phyloP scores from a whole-genome alignment of 2,797 vertebrate genomes.

The Oryzias dopingdopingensis region DNA sequence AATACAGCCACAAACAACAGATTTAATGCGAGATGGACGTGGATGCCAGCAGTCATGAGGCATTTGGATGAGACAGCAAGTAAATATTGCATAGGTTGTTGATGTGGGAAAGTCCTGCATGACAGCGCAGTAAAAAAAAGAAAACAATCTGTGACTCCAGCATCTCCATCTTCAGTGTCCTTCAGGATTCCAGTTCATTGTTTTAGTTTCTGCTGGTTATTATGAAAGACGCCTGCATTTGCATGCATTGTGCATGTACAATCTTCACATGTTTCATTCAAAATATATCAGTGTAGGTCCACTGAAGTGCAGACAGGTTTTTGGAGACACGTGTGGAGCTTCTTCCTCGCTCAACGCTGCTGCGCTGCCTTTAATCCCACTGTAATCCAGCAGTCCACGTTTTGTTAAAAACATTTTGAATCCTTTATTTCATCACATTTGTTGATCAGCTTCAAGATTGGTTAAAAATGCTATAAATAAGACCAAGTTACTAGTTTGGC shows the following conservation, averaged over 20 bases:
- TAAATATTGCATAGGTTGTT: slow-evolving; percentile 74
- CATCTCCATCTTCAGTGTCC: slow-evolving; percentile 15
- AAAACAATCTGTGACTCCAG: slow-evolving; percentile 25
- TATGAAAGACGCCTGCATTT: slow-evolving; percentile 17
- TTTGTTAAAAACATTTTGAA: slow-evolving; percentile 65
- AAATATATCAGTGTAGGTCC: slow-evolving; percentile 19
- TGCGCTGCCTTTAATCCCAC: slow-evolving; percentile 26
- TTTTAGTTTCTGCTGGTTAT: slow-evolving; percentile 23
- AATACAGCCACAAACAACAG: slow-evolving; percentile 60
- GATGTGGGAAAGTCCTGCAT: slow-evolving; percentile 53
- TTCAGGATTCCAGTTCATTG: slow-evolving; percentile 29
- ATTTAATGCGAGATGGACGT: slow-evolving; percentile 65
- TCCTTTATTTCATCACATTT: slow-evolving; percentile 54
- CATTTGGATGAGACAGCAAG: slow-evolving; percentile 50
- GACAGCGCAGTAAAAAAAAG: slow-evolving; percentile 41
- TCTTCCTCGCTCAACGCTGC: slow-evolving; percentile 27
- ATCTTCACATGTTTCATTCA: slow-evolving; percentile 35
- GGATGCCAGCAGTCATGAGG: slow-evolving; percentile 50
- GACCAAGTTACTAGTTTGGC: slow-evolving; percentile 60
- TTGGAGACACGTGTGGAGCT: slow-evolving; percentile 23
- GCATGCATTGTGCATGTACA: slow-evolving; percentile 14
- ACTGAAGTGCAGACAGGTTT: slow-evolving; percentile 30
- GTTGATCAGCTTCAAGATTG: slow-evolving; percentile 56
- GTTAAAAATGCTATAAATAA: slow-evolving; percentile 68
- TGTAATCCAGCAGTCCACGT: slow-evolving; percentile 31